phyloP scores from a whole-genome alignment of 37 sponge, comb jelly and placozoan species.

The Tethya wilhelma region DNA sequence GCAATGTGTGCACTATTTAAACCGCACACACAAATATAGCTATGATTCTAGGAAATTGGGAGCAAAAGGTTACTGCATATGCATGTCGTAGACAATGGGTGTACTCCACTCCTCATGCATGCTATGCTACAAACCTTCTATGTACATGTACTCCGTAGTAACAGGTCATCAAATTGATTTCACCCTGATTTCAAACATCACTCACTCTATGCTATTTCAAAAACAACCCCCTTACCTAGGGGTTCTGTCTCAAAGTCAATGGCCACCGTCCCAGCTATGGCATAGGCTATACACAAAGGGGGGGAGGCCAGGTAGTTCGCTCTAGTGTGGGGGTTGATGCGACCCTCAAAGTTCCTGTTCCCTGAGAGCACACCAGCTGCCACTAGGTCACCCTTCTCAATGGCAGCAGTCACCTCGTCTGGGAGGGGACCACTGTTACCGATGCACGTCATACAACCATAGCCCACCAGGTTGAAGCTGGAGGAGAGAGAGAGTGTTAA shows the following conservation, averaged over 20 bases:
- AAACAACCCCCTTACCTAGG: slow-evolving; percentile 54
- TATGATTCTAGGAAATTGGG: too few species aligned
- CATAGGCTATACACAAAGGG: slow-evolving; percentile 92
- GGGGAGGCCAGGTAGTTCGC: slow-evolving; percentile 97
- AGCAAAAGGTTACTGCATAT: too few species aligned
- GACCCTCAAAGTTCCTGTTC: slow-evolving; percentile 95
- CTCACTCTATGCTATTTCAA: too few species aligned
- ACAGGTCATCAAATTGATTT: too few species aligned
- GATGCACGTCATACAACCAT: slow-evolving; percentile 95
- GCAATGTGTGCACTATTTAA: too few species aligned
- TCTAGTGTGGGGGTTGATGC: slow-evolving; percentile 90
- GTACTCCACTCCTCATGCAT: too few species aligned
- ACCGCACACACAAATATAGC: too few species aligned
- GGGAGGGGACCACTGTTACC: slow-evolving; percentile 92
- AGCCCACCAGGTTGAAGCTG: slow-evolving; percentile 84
- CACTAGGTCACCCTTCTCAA: slow-evolving; percentile 88
- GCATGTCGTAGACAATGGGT: too few species aligned
- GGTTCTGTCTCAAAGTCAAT: slow-evolving; percentile 95
- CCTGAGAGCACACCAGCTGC: slow-evolving; percentile 90
- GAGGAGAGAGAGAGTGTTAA: not conserved
- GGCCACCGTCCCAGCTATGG: slow-evolving; percentile 87
- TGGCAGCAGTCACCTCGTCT: slow-evolving; percentile 69
- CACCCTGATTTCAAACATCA: too few species aligned
- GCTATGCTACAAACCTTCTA: too few species aligned
- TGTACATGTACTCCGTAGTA: too few species aligned